Evolutionary conservation across 1,140 invertebrate genomes (phyloP).

Genomic region (Hylaeus volcanicus): DNA sequence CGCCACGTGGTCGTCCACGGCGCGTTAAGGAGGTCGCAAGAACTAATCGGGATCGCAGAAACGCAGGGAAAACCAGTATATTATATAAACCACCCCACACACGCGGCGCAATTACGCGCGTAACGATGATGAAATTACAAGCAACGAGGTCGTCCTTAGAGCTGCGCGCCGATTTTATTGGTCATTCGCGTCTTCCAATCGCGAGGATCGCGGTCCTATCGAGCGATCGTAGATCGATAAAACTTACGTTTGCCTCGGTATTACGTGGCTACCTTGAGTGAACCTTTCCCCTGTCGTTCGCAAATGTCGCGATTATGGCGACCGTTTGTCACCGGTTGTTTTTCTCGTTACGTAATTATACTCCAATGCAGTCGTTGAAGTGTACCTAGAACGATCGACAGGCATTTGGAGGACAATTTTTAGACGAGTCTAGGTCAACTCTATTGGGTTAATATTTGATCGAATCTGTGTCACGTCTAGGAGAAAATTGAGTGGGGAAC

Average conservation of each 20-base stretch:
- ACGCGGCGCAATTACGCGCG: background rate
- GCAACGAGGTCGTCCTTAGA: background rate
- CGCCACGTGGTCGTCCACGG: background rate
- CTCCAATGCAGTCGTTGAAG: too few relatives aligned
- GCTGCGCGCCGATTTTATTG: background rate
- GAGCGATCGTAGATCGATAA: background rate
- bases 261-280: background rate
- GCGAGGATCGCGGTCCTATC: background rate
- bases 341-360: too few relatives aligned
- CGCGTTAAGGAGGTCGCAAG: background rate
- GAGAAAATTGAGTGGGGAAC: too few relatives aligned
- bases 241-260: background rate
- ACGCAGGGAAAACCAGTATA: background rate
- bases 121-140: background rate
- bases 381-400: too few relatives aligned
- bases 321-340: too few relatives aligned
- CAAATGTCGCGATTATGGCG: background rate
- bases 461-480: too few relatives aligned
- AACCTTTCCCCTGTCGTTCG: background rate
- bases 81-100: slow-evolving; percentile 10
- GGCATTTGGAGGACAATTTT: too few relatives aligned
- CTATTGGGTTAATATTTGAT: too few relatives aligned
- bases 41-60: background rate
- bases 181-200: background rate
- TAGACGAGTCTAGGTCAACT: too few relatives aligned